Base-by-base conservation (phyloP, 2,797 vertebrate genomes). In the Gouania willdenowi region DNA sequence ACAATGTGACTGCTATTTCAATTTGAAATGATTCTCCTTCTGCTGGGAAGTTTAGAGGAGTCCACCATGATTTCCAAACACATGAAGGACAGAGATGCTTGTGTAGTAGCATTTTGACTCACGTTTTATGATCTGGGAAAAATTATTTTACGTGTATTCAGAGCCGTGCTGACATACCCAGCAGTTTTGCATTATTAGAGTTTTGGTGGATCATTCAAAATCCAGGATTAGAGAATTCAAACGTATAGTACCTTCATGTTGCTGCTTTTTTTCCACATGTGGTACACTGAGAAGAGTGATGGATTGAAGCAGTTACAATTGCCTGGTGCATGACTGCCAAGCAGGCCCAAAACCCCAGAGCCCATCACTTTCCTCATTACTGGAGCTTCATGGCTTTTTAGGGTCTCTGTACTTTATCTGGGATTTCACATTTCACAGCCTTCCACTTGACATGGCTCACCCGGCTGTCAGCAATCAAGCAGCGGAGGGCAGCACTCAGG, bases 351-450 rank as follows among this genome's bases (percentile, higher is more conserved):
- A n/a, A 71, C 68, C 65, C 65, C 42, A 69, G 75, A 81, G 74
- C 62, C 68, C 78, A 82, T 88, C 81, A 78, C 82, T 81, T 84
- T 84, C 70, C 77, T 86, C 79, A 88, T 88, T 87, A 86, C 79
- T 59, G 60, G 55, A 66, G 77, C 72, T 82, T 84, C 80, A 80
- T 84, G 83, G 81, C 67, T 81, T 77, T 84, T 82, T 73, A 77
- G 68, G 56, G 70, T n/a, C 73, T 82, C 66, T 76, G 68, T 65
- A 66, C 80, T 87, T 85, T 88, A 88, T 85, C 83, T 71, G 69
- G 82, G 81, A 82, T 86, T 88, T 88, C 76, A 82, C 77, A 83
- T 84, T 87, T 83, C 66, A 71, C 61, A 73, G 77, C 59, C 69
- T 63, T 66, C 79, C 77, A 82, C 79, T 88, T 82, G 81, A 86